Percentiles rank a stretch among this genome's conserved stretches.
Conservation (phyloP, 1,140 invertebrate species). For the Camponotus vicinus region DNA sequence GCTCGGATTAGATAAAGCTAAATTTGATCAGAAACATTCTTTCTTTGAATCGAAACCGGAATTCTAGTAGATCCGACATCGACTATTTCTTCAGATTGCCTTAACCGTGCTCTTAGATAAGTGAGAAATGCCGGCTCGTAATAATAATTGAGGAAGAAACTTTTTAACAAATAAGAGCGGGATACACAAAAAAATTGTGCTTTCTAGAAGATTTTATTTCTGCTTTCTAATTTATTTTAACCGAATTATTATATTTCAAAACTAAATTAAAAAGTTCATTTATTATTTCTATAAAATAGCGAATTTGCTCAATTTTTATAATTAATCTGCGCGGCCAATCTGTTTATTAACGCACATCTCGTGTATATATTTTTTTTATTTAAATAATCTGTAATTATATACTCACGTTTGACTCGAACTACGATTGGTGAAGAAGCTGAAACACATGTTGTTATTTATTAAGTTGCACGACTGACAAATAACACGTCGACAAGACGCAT, state of each 20-base stretch:
- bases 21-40: background rate
- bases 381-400: constrained; percentile 26
- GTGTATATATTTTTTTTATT: background rate
- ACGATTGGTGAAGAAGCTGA: constrained; percentile 25
- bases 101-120: background rate
- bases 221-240: background rate
- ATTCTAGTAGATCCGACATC: background rate
- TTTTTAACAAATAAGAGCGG: background rate
- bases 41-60: background rate
- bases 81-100: background rate
- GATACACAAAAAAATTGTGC: background rate
- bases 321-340: no score
- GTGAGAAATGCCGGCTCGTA: background rate
- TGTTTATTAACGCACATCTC: background rate
- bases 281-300: no score
- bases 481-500: constrained; percentile 57
- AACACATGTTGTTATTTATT: background rate
- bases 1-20: background rate
- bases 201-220: no score
- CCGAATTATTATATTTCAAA: no score
- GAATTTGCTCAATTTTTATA: no score
- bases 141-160: constrained; percentile 3
- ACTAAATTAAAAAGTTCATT: no score
- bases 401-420: background rate
- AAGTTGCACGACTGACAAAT: constrained; percentile 62